phyloP scores from a whole-genome alignment of 2,797 vertebrate species.

The Galago senegalensis region DNA sequence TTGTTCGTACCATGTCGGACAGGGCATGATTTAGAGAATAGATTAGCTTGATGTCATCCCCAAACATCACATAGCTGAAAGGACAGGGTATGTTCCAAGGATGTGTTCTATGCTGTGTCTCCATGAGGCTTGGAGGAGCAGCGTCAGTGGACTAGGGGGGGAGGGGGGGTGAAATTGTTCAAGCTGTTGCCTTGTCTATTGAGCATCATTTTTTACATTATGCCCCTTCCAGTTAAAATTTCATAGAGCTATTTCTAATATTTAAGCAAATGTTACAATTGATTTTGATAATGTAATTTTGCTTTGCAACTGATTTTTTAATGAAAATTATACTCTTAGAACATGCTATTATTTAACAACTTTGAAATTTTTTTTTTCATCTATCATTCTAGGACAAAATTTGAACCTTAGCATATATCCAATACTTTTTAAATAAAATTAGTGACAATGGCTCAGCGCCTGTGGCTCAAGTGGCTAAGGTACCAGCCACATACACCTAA shows the following conservation, averaged over 20 bases:
- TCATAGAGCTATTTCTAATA: not conserved
- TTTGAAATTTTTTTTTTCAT: not conserved
- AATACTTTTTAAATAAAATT: not conserved
- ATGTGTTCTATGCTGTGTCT: not conserved
- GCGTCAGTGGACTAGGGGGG: no score
- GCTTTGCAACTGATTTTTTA: conserved; percentile 2
- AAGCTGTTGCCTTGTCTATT: not conserved
- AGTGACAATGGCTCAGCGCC: no score
- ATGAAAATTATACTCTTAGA: conserved; percentile 22
- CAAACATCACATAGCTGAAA: not conserved
- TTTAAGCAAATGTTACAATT: not conserved
- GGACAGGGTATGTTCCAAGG: not conserved
- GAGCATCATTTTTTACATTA: not conserved
- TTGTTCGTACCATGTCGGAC: not conserved
- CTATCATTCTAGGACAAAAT: not conserved
- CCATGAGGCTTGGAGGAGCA: rapidly evolving
- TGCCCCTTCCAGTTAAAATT: not conserved
- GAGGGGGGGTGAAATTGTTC: not conserved
- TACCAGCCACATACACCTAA: no score
- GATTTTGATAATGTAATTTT: not conserved
- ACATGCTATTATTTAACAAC: not conserved
- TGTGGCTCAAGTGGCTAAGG: no score
- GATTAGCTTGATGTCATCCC: not conserved
- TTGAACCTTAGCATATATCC: not conserved
- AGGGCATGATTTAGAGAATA: not conserved